Evolutionary conservation across 1,140 invertebrate genomes (phyloP), one percentile per base, ranked within the genome.

Genomic region (Leptonema lineaticorne): DNA sequence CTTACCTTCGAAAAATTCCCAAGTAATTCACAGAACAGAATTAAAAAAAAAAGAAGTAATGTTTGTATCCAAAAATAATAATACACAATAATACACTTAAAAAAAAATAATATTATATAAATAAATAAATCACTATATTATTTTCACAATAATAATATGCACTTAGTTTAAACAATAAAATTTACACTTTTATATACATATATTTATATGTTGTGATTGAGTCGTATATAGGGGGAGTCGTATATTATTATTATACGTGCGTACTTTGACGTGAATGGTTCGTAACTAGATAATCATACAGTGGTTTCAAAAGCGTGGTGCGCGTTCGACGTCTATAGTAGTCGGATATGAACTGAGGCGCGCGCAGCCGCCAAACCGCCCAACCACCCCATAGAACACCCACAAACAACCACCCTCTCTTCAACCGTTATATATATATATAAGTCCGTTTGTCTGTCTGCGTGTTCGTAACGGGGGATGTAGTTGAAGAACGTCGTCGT

Each of bases 361-460:
- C 37, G 59, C 67, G 67, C 67, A 68, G 58, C 27, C 57, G 67
- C 67, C 45, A 29, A n/a, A n/a, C 67, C 46, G 16, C 27, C 50
- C 66, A 33, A 53, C 60, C 59, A 24, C 53, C n/a, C 57, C 53
- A 3, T 22, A n/a, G n/a, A 18, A 22, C 24, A 26, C 28, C 57
- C 24, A 20, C n/a, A 30, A 26, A 33, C 28, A 30, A 18, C 22
- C 58, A 45, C 45, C 66, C 57, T 9, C 26, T 26, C 16, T 33
- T 6, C 5, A 33, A 33, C 11, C 5, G 5, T 6, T 33, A 33
- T 33, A 33, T 33, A 33, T 33, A 33, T 33, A 33, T 33, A 33
- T 33, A 33, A 6, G 11, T 33, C 5, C 11, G 11, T 33, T 6
- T 33, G 11, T 33, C 5, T 33, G 11, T 33, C 5, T 33, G 11